A percentile compares a stretch with the other conserved stretches of the same genome.
phyloP scores from a whole-genome alignment of 2,888 invertebrate species.

The Spisula subtruncata region DNA sequence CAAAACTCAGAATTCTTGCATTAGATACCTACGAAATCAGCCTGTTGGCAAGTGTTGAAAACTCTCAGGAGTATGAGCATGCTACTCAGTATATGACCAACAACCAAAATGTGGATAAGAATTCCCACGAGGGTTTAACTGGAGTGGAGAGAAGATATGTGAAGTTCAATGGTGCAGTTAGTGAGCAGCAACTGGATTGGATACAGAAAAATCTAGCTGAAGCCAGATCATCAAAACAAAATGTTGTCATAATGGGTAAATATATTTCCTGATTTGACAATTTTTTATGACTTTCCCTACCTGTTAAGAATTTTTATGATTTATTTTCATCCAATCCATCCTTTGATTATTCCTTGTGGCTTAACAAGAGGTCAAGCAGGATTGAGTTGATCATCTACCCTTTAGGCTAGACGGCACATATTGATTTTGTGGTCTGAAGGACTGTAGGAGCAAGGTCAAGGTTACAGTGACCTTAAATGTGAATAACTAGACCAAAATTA shows the following conservation, averaged over 20 bases:
- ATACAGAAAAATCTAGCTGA: slow-evolving; percentile 81
- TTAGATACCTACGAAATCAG: slow-evolving; percentile 87
- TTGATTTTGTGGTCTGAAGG: too few relatives aligned
- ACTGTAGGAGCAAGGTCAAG: too few relatives aligned
- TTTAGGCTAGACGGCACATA: too few relatives aligned
- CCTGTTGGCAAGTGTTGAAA: slow-evolving; percentile 81
- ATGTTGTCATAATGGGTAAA: slow-evolving; percentile 87
- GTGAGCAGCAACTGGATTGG: slow-evolving; percentile 86
- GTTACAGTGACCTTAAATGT: too few relatives aligned
- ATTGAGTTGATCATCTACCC: too few relatives aligned
- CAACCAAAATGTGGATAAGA: slow-evolving; percentile 85
- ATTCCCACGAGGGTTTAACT: slow-evolving; percentile 80
- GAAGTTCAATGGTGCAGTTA: slow-evolving; percentile 87
- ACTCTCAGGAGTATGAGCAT: slow-evolving; percentile 75
- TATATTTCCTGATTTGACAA: neutral
- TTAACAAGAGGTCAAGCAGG: too few relatives aligned
- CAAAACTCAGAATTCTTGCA: slow-evolving; percentile 82
- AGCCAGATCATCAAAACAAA: slow-evolving; percentile 81
- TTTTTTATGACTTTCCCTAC: too few relatives aligned
- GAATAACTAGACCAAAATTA: too few relatives aligned
- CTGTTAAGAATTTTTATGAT: too few relatives aligned
- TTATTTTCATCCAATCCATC: too few relatives aligned
- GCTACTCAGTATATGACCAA: slow-evolving; percentile 78
- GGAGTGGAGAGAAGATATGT: slow-evolving; percentile 83
- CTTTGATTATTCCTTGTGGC: too few relatives aligned